A percentile compares a stretch with the other conserved stretches of the same genome.
Evolutionary conservation across 2,113 vertebrate species (phyloP).

Genomic region (Epinephelus cyanopodus): DNA sequence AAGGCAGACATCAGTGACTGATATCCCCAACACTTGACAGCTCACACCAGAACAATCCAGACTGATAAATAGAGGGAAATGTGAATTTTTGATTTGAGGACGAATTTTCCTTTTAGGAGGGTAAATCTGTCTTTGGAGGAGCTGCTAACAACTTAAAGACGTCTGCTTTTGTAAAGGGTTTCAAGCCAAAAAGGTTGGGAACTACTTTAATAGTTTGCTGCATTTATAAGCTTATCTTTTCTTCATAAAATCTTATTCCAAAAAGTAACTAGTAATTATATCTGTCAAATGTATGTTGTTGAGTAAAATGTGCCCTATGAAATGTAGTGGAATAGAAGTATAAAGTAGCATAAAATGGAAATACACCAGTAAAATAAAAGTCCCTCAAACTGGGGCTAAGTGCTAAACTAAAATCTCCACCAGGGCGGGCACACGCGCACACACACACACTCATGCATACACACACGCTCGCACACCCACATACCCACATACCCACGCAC

Average conservation of each 20-base stretch:
- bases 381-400: neutral
- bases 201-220: neutral
- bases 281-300: neutral
- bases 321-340: neutral
- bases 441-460: too few species aligned
- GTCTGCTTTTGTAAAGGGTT: neutral
- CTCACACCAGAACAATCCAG: too few species aligned
- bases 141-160: neutral
- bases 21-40: too few species aligned
- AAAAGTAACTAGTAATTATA: neutral
- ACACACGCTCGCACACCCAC: too few species aligned
- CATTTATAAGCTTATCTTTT: neutral
- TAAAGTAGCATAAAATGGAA: neutral
- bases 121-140: neutral
- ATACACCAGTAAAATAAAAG: neutral
- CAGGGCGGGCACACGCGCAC: too few species aligned
- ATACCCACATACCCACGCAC: neutral
- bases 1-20: too few species aligned
- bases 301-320: neutral
- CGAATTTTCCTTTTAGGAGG: too few species aligned
- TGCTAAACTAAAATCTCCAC: neutral
- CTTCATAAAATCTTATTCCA: neutral
- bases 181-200: neutral
- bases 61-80: too few species aligned
- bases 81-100: too few species aligned